Percentiles rank a stretch among this genome's conserved stretches.
Evolutionary conservation across 2,888 invertebrate species (phyloP).

Genomic region (Lypha dubia): DNA sequence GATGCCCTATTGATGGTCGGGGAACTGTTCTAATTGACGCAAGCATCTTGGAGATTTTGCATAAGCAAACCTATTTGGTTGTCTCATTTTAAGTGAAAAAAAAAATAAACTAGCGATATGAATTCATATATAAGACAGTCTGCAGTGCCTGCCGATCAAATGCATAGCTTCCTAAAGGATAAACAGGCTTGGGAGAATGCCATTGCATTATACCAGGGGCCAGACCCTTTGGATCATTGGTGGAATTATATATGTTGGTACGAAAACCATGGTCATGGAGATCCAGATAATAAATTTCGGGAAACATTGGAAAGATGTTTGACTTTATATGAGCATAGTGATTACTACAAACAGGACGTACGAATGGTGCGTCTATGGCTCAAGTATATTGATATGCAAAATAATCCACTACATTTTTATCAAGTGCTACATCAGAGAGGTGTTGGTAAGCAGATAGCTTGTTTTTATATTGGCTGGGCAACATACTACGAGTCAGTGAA

Average conservation of each 20-base stretch:
- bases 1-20: constrained; percentile 56
- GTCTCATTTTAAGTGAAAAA: not conserved
- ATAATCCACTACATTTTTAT: constrained; percentile 91
- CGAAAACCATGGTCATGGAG: constrained; percentile 90
- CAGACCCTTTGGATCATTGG: constrained; percentile 95
- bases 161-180: constrained; percentile 82
- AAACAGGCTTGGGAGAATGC: constrained; percentile 90
- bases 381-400: constrained; percentile 93
- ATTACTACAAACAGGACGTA: constrained; percentile 92
- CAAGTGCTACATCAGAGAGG: constrained; percentile 91
- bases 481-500: constrained; percentile 92
- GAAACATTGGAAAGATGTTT: constrained; percentile 94
- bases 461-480: constrained; percentile 95
- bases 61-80: constrained; percentile 22
- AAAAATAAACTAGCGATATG: constrained; percentile 54
- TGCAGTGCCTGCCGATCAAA: constrained; percentile 76
- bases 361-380: constrained; percentile 95
- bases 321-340: constrained; percentile 90
- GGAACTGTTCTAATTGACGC: constrained; percentile 38
- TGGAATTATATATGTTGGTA: constrained; percentile 96
- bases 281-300: constrained; percentile 95
- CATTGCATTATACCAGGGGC: constrained; percentile 91
- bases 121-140: constrained; percentile 76
- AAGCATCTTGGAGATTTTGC: constrained; percentile 51
- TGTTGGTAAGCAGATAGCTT: constrained; percentile 91